Percentiles rank a stretch among this genome's conserved stretches.
Conservation (phyloP, 2,888 invertebrate species). For the Bibio marci region DNA sequence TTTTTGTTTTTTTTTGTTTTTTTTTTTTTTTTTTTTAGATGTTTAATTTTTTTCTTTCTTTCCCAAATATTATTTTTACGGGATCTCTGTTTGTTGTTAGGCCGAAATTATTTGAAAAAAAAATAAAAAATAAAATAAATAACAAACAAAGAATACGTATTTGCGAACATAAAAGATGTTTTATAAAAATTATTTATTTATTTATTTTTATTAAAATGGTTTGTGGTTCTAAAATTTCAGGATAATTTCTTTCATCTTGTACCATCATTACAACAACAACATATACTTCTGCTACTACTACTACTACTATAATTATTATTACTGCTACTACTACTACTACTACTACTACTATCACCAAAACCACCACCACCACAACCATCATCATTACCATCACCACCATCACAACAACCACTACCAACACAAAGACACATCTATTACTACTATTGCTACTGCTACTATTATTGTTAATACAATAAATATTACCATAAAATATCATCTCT, state of each 20-base stretch:
- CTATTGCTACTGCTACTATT: slow-evolving; percentile 3
- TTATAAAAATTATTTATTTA: background rate
- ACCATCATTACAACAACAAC: slow-evolving; percentile 9
- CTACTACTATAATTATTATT: slow-evolving; percentile 7
- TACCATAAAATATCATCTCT: too few relatives aligned
- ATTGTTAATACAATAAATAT: background rate
- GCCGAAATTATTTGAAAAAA: too few relatives aligned
- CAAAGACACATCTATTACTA: slow-evolving; percentile 3
- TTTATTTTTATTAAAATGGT: slow-evolving; percentile 8
- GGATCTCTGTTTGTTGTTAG: too few relatives aligned
- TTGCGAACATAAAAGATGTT: too few relatives aligned
- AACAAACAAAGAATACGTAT: background rate
- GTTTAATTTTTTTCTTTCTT: too few relatives aligned
- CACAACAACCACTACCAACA: slow-evolving; percentile 6
- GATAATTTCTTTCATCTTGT: slow-evolving; percentile 10
- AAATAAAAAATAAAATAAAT: too few relatives aligned
- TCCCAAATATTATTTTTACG: too few relatives aligned
- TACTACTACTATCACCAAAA: background rate
- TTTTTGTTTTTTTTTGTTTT: too few relatives aligned
- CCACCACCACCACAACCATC: background rate
- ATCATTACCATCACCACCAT: too few relatives aligned
- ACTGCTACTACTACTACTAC: slow-evolving; percentile 1
- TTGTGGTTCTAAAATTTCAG: slow-evolving; percentile 14
- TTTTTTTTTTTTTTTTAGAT: too few relatives aligned
- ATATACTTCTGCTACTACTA: slow-evolving; percentile 6